Conservation (phyloP, 1,140 invertebrate genomes). For the Meloidogyne floridensis region DNA sequence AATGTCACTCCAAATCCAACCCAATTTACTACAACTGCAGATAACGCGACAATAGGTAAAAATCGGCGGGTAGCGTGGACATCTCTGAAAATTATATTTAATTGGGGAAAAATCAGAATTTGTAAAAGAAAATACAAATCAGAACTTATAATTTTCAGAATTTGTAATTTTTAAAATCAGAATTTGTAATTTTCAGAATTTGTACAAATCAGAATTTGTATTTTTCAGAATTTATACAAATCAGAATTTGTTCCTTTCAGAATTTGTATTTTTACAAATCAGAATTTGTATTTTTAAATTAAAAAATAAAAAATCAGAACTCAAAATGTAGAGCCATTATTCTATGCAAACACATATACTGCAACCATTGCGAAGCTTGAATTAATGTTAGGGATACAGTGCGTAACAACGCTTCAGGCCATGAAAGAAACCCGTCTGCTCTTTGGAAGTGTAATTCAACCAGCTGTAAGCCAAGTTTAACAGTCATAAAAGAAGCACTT, state of each 20-base stretch:
- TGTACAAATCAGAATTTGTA: not conserved
- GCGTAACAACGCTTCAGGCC: constrained; percentile 23
- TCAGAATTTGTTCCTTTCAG: too few relatives aligned
- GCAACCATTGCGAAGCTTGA: constrained; percentile 60
- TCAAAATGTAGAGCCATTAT: constrained; percentile 56
- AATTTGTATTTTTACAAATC: too few relatives aligned
- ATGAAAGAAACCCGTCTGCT: constrained; percentile 41
- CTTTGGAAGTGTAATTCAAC: constrained; percentile 52
- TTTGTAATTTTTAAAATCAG: too few relatives aligned
- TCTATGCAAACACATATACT: constrained; percentile 59
- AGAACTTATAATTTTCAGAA: too few relatives aligned
- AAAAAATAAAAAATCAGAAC: not conserved
- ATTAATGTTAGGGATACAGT: constrained; percentile 27
- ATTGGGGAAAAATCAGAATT: too few relatives aligned
- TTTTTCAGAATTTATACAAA: too few relatives aligned
- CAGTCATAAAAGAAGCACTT: constrained; percentile 53
- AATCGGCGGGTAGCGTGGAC: constrained; percentile 49
- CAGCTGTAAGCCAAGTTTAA: constrained; percentile 53
- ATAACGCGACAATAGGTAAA: constrained; percentile 52
- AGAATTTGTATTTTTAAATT: not conserved
- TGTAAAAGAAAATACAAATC: too few relatives aligned
- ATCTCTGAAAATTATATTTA: constrained; percentile 40
- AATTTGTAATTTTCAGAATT: too few relatives aligned
- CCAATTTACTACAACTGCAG: constrained; percentile 55
- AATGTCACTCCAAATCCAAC: constrained; percentile 63